A percentile compares a stretch with the other conserved stretches of the same genome.
phyloP scores from a whole-genome alignment of 2,797 vertebrate genomes.

The Psittacula derbiana region DNA sequence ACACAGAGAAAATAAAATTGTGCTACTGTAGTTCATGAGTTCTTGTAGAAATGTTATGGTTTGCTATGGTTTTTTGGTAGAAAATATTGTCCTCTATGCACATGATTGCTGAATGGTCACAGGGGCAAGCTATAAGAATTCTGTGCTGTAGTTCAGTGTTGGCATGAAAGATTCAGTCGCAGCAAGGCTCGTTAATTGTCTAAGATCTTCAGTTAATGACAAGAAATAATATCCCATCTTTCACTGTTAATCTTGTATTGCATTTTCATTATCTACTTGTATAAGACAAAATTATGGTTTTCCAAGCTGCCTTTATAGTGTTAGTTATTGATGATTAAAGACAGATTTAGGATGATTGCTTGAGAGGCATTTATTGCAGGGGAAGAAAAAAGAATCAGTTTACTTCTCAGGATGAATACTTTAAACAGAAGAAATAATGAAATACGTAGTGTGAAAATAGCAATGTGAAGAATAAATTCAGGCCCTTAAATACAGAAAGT shows the following conservation, averaged over 20 bases:
- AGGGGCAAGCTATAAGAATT: background rate
- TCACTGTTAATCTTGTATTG: background rate
- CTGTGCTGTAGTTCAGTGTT: background rate
- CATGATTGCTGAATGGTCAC: background rate
- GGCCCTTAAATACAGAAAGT: background rate
- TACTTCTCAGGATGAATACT: background rate
- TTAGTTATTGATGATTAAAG: background rate
- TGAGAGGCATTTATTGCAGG: background rate
- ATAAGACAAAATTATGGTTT: background rate
- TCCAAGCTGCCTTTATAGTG: background rate
- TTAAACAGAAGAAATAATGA: background rate
- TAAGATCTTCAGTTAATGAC: background rate
- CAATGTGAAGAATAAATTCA: background rate
- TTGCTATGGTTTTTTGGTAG: background rate
- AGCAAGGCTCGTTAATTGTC: background rate
- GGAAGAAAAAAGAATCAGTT: background rate
- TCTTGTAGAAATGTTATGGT: background rate
- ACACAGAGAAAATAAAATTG: background rate
- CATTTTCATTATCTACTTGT: constrained; percentile 13
- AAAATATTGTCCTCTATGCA: background rate
- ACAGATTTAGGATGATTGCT: background rate
- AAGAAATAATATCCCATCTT: background rate
- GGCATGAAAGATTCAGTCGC: background rate
- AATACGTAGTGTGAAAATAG: background rate
- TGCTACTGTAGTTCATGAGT: background rate